Base-by-base conservation (phyloP, 2,888 invertebrate genomes). In the Netelia fuscicornis region DNA sequence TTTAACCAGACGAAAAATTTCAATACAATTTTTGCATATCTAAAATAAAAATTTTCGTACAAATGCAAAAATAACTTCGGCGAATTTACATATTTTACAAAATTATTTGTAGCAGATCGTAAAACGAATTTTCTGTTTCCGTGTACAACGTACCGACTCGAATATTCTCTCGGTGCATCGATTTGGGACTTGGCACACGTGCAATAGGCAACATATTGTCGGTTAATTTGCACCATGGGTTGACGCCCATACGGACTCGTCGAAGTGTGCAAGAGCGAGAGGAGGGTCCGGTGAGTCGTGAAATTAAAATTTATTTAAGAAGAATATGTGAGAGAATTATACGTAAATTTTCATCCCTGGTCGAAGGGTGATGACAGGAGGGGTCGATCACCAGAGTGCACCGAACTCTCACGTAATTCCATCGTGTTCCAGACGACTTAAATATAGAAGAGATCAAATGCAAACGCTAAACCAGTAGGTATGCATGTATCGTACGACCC, bases 141-240 rank as follows among this genome's bases (percentile, higher is more conserved):
- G 30, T 10, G 25, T 65, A 11, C 3, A 44, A 56, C 17, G 10
- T 13, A 64, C 67, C 60, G 65, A 78, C 13, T 62, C 65, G 42
- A 56, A 60, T 68, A 67, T 77, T 77, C 44, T 70, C 60, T 68
- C 48, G n/a, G 65, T 62, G 68, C 85, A 91, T 90, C 84, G 90
- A 91, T 91, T 90, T 90, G 88, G 87, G 86, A 88, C 88, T 90
- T 89, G 87, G 84, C 88, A 86, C 81, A 86, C 88, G 44, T 64
- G 88, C 91, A 90, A 92, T 92, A 88, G 90, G 90, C 90, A 91
- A 92, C 92, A 92, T 92, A 92, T 92, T 92, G 92, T 88, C 86
- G 88, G 90, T 88, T 88, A 90, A 92, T 92, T 92, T 90, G 90
- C 90, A 85, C 88, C 87, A 86, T 85, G 83, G 88, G 86, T 82